Base-by-base conservation (phyloP, 2,113 vertebrate genomes). In the Takifugu bimaculatus region DNA sequence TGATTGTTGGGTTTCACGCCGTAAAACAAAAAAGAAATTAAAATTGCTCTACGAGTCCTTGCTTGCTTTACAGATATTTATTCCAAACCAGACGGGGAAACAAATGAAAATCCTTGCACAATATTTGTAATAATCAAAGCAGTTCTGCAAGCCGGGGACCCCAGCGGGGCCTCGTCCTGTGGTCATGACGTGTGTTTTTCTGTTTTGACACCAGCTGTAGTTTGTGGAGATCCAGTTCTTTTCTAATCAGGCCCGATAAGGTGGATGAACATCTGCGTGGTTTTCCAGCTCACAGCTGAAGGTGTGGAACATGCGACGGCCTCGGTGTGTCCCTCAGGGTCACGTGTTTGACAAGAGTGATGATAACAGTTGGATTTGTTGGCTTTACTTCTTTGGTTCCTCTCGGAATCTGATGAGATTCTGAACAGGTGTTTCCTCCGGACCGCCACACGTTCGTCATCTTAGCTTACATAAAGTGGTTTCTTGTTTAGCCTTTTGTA, bases 401-500 rank as follows among this genome's bases (percentile, higher is more conserved):
- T 20, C 20, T 20, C 20, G 20, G 20, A 20, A 20, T 20, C 20
- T 20, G 20, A 20, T 20, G 20, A 20, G 20, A 20, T 47, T 59
- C 4, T 68, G 63, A 45, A 43, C 57, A 7, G 54, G 6, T 78
- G 45, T 56, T 55, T 65, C 52, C 54, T 64, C 63, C 76, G 68
- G 74, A 60, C 6, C 13, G 42, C 6, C 42, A 6, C 2, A 43
- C 13, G 42, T 43, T 43, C 42, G 6, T 6, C 42, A 43, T 6
- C 13, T 43, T 43, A 79, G 70, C 83, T 65, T 27, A 51, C 13
- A 9, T 43, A 43, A 43, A 43, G 12, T 43, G 42, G 42, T 43
- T 43, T 72, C 65, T 60, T 90, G 86, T 88, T 88, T 90, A 86
- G 90, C 85, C 86, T 91, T 91, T 92, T 92, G 88, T 92, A 91